A percentile compares a stretch with the other conserved stretches of the same genome.
Evolutionary conservation across 2,797 vertebrate species (phyloP).

Genomic region (Protonibea diacanthus): DNA sequence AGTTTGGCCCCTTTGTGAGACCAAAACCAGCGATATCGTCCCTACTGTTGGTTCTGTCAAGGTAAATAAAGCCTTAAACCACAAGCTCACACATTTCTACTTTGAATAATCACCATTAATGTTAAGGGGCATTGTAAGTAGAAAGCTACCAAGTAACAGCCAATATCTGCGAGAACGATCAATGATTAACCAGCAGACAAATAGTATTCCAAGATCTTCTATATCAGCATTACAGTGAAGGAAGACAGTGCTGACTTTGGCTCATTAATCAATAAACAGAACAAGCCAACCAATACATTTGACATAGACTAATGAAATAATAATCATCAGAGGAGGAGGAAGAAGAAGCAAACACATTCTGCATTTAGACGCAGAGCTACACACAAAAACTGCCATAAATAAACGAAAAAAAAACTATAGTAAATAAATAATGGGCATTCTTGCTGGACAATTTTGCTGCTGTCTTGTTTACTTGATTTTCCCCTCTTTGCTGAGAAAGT

Average conservation of each 20-base stretch:
- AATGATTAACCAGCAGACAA: conserved; percentile 66
- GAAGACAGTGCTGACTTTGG: conserved; percentile 61
- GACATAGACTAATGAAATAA: conserved; percentile 68
- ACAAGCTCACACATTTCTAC: conserved; percentile 24
- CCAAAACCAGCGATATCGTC: conserved; percentile 12
- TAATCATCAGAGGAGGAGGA: conserved; percentile 50
- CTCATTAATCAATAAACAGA: conserved; percentile 73
- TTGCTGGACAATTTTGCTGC: conserved; percentile 38
- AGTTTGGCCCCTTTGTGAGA: conserved; percentile 5
- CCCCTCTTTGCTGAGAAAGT: conserved; percentile 84
- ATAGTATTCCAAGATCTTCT: conserved; percentile 69
- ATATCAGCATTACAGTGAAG: conserved; percentile 67
- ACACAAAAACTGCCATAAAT: conserved; percentile 22
- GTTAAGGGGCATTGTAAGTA: conserved; percentile 53
- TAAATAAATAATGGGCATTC: conserved; percentile 33
- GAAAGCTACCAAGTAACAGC: conserved; percentile 57
- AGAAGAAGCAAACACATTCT: conserved; percentile 11
- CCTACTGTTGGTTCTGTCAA: conserved; percentile 15
- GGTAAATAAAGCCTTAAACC: conserved; percentile 57
- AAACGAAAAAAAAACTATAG: conserved; percentile 26
- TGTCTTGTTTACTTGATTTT: conserved; percentile 69
- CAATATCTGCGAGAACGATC: conserved; percentile 45
- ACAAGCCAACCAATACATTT: conserved; percentile 61
- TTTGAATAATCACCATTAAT: conserved; percentile 62
- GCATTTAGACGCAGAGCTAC: conserved; percentile 18